Evolutionary conservation across 2,113 vertebrate species (phyloP).

Genomic region (Pardalotus punctatus): DNA sequence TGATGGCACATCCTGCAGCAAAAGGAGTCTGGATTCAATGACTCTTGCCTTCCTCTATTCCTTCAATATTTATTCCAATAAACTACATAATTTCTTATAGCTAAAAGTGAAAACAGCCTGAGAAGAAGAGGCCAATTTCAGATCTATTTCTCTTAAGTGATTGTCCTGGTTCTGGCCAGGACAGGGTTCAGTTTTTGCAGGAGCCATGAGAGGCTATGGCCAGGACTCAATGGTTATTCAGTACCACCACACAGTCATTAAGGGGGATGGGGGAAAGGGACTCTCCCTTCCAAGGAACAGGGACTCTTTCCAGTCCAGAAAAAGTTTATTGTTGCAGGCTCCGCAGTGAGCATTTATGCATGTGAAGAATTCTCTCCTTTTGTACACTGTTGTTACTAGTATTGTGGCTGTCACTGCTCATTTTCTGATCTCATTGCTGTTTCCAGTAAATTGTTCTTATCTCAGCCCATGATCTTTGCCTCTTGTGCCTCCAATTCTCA

Average conservation of each 20-base stretch:
- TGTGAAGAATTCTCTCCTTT: neutral
- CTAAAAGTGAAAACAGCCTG: neutral
- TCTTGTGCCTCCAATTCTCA: neutral
- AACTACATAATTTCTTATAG: neutral
- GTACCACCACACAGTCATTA: neutral
- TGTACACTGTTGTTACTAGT: neutral
- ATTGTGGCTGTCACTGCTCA: neutral
- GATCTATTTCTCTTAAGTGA: neutral
- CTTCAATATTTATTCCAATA: neutral
- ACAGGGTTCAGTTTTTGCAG: neutral
- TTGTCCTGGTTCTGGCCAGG: neutral
- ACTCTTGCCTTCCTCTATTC: neutral
- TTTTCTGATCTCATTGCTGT: neutral
- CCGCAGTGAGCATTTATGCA: neutral
- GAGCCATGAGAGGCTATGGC: neutral
- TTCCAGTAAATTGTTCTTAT: neutral
- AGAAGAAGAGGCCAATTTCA: neutral
- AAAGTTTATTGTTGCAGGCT: neutral
- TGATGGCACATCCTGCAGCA: neutral
- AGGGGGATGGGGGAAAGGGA: accelerated
- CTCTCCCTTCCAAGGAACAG: neutral
- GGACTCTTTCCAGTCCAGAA: neutral
- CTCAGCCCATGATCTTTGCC: neutral
- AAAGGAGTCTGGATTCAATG: neutral
- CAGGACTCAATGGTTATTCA: neutral